phyloP scores from a whole-genome alignment of 2,888 invertebrate species.

The Tyria jacobaeae region DNA sequence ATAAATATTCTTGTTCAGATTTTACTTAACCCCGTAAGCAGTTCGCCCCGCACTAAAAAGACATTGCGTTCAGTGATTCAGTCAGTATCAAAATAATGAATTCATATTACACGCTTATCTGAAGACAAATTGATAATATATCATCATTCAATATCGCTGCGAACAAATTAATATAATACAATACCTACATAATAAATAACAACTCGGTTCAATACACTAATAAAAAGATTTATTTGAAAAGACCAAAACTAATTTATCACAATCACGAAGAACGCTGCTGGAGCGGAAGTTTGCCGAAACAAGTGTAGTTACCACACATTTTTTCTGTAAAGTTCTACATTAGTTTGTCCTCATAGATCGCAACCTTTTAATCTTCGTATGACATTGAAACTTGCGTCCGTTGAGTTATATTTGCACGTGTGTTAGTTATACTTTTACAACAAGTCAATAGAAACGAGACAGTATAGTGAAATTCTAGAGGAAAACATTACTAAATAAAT shows the following conservation, averaged over 20 bases:
- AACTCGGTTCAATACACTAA: slow-evolving; percentile 17
- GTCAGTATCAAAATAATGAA: neutral
- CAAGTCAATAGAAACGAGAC: neutral
- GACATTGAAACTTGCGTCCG: slow-evolving; percentile 1
- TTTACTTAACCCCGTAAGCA: too few relatives aligned
- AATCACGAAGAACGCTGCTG: slow-evolving; percentile 11
- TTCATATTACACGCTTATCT: neutral
- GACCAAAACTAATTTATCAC: slow-evolving; percentile 18
- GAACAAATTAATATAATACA: slow-evolving; percentile 4
- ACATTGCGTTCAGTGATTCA: neutral
- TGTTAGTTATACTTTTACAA: neutral
- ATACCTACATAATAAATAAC: slow-evolving; percentile 17
- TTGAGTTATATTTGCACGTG: neutral
- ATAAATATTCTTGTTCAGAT: too few relatives aligned
- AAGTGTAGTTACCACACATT: slow-evolving; percentile 12
- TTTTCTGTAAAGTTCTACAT: slow-evolving; percentile 8
- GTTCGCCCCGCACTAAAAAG: too few relatives aligned
- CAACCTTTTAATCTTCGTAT: slow-evolving; percentile 12
- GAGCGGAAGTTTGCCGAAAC: slow-evolving; percentile 15
- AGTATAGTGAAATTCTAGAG: neutral
- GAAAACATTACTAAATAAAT: neutral
- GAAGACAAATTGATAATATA: neutral
- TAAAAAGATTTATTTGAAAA: slow-evolving; percentile 18
- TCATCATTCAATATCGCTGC: neutral
- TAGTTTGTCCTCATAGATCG: slow-evolving; percentile 8